A percentile compares a stretch with the other conserved stretches of the same genome.
Conservation (phyloP, 2,888 invertebrate species). For the Ormyrus thymus region DNA sequence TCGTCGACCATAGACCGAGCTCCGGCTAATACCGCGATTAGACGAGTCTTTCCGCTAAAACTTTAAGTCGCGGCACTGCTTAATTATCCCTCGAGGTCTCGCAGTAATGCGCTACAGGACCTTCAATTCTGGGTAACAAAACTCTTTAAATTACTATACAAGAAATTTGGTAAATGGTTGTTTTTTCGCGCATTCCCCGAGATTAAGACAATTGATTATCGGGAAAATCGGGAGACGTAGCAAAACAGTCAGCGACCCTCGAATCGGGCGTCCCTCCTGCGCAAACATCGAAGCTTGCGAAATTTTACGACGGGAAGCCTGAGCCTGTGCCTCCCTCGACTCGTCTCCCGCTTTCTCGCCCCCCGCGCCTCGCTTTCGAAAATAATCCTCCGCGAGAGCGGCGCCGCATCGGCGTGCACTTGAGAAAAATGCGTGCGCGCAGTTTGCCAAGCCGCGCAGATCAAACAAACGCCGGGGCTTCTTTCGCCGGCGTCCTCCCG, state of each 20-base stretch:
- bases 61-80: slow-evolving; percentile 58
- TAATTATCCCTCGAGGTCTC: slow-evolving; percentile 56
- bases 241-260: background rate
- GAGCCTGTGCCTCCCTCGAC: background rate
- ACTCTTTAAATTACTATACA: too few species aligned
- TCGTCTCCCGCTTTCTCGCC: background rate
- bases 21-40: slow-evolving; percentile 59
- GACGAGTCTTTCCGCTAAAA: slow-evolving; percentile 57
- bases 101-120: background rate
- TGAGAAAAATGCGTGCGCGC: slow-evolving; percentile 45
- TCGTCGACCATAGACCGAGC: background rate
- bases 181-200: too few species aligned
- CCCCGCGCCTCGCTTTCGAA: slow-evolving; percentile 22
- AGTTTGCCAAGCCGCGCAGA: slow-evolving; percentile 28
- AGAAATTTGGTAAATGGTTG: too few species aligned
- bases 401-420: background rate
- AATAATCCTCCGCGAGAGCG: slow-evolving; percentile 15
- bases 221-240: too few species aligned
- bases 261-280: background rate
- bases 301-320: slow-evolving; percentile 21
- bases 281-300: slow-evolving; percentile 34
- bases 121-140: too few species aligned
- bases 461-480: slow-evolving; percentile 32
- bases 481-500: slow-evolving; percentile 11
- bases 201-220: too few species aligned